Conservation (phyloP, 1,140 invertebrate species). For the Trinorchestia longiramus region DNA sequence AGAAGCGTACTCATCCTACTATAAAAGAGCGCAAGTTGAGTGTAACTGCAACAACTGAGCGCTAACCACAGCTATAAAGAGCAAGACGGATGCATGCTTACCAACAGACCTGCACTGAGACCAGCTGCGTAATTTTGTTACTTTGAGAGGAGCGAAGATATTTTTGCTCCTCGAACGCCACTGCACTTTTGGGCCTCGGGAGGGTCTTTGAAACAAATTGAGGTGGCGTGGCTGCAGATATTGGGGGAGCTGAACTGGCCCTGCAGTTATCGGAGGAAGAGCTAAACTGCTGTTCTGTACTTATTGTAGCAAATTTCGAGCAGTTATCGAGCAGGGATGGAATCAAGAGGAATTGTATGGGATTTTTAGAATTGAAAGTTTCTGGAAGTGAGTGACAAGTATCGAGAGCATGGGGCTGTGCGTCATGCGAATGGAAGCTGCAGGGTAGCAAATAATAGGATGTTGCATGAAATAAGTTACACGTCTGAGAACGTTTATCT, state of each 20-base stretch:
- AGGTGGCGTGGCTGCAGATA: not conserved
- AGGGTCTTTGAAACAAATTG: not conserved
- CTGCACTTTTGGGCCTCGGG: not conserved
- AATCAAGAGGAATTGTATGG: not conserved
- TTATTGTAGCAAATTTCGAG: not conserved
- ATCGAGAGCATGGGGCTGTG: not conserved
- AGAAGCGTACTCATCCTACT: too few species aligned
- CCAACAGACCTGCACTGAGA: not conserved
- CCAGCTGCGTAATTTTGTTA: not conserved
- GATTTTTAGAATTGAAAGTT: not conserved
- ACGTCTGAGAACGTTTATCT: too few species aligned
- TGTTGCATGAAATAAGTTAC: too few species aligned
- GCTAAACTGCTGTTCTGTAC: not conserved
- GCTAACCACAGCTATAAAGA: not conserved
- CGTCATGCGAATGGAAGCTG: not conserved
- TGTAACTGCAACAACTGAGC: not conserved
- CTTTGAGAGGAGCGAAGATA: not conserved
- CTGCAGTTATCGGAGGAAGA: not conserved
- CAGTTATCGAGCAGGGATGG: not conserved
- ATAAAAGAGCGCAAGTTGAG: not conserved
- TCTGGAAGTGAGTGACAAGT: not conserved
- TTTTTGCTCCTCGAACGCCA: not conserved
- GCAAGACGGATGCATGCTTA: conserved; percentile 38
- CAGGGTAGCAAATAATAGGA: too few species aligned
- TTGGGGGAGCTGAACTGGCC: not conserved